Evolutionary conservation across 2,113 vertebrate genomes (phyloP).

Genomic region (Numida meleagris): DNA sequence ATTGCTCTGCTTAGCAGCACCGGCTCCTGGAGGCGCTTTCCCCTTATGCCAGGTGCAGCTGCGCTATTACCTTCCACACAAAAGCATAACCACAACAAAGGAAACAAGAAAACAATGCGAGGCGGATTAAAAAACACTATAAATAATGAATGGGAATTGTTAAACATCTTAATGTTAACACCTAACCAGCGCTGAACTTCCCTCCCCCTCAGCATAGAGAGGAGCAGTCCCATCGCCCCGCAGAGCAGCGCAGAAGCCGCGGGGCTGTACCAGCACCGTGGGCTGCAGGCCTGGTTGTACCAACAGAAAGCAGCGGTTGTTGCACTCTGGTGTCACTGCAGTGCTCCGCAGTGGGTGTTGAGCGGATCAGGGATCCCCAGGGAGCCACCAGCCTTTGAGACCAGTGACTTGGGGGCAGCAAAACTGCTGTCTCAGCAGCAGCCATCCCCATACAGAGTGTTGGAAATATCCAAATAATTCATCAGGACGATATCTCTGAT

Average conservation of each 20-base stretch:
- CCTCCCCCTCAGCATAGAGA: neutral
- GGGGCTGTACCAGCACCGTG: neutral
- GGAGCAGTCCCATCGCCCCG: neutral
- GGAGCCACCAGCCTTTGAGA: neutral
- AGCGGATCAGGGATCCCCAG: fast-evolving
- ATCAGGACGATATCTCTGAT: too few species aligned
- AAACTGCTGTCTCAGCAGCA: neutral
- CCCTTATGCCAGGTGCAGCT: neutral
- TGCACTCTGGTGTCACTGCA: neutral
- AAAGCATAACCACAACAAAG: constrained; percentile 36
- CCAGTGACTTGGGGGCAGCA: fast-evolving
- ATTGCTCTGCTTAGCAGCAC: too few species aligned
- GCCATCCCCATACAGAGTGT: neutral
- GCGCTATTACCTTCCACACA: neutral
- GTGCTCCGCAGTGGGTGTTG: neutral
- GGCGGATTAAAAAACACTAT: neutral
- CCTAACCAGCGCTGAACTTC: neutral
- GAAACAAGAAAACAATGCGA: constrained; percentile 22
- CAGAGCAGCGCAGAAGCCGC: neutral
- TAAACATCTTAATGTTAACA: neutral
- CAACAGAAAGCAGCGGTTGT: neutral
- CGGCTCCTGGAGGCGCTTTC: neutral
- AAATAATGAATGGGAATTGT: neutral
- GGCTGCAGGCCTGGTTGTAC: neutral
- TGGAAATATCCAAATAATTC: too few species aligned